Evolutionary conservation across 2,888 invertebrate genomes (phyloP), one percentile per base, ranked within the genome.

Genomic region (Allygus modestus): DNA sequence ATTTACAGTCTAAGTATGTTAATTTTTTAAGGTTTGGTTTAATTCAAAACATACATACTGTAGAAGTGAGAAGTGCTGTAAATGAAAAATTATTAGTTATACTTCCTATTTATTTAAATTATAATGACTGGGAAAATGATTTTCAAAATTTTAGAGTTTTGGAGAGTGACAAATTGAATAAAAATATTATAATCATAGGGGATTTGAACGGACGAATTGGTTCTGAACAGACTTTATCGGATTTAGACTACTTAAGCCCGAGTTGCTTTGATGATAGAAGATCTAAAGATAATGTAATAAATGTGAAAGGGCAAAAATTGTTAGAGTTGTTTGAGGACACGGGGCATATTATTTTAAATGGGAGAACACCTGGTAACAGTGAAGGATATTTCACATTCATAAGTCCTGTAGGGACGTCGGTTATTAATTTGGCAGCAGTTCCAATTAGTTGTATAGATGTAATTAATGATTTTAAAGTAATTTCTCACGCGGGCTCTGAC

Each of bases 341-440:
- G 4, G 61, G 26, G 26, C 26, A n/a, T n/a, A n/a, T n/a, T n/a
- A n/a, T n/a, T n/a, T n/a, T n/a, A n/a, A n/a, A n/a, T n/a, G n/a
- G n/a, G 20, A n/a, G n/a, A n/a, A 41, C 26, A 75, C 15, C 23
- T 17, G 75, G 75, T 15, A n/a, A 37, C 41, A 41, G 2, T n/a
- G 75, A 75, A 23, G 75, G 75, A 4, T 11, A 75, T n/a, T 75
- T n/a, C 12, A 75, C 23, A 26, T 75, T 41, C 15, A 23, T 75
- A 20, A 75, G 46, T 20, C 17, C 11, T 15, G 17, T 43, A 23
- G 75, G 75, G 12, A 43, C 75, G n/a, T 37, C 75, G 0, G 75
- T 75, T 75, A 75, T 75, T 75, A 43, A 75, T 46, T 75, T 41
- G 26, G 75, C 75, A 0, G 26, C 37, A 46, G 43, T 75, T 37